Conservation (phyloP, 2,888 invertebrate species). For the Drosophila seclusa region DNA sequence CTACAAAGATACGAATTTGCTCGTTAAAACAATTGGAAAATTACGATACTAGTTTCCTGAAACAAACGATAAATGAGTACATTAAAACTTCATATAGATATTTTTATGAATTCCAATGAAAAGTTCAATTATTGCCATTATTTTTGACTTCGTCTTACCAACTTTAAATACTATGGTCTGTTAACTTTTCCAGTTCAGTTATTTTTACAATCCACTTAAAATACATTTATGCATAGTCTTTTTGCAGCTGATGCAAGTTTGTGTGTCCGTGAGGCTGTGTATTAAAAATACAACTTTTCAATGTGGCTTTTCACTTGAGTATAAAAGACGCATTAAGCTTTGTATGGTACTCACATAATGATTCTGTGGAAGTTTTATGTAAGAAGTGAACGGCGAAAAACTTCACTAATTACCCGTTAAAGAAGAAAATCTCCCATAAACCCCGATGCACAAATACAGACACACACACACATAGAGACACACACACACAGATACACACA, state of each 20-base stretch:
- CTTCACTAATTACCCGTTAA: slow-evolving; percentile 70
- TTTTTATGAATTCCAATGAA: not conserved
- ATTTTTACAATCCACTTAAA: slow-evolving; percentile 1
- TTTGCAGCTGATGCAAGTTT: not conserved
- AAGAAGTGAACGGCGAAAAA: slow-evolving; percentile 49
- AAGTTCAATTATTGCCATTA: not conserved
- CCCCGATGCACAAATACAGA: slow-evolving; percentile 9
- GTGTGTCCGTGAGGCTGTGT: slow-evolving; percentile 3
- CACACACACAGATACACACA: not conserved
- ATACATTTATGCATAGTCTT: not conserved
- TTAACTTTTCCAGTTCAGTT: not conserved
- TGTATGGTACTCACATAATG: slow-evolving; percentile 7
- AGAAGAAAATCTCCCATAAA: slow-evolving; percentile 39
- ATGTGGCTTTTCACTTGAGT: slow-evolving; percentile 7
- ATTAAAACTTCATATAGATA: not conserved
- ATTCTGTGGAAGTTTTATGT: slow-evolving; percentile 5
- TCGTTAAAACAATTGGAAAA: not conserved
- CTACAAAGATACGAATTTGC: not conserved
- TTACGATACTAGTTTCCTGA: not conserved
- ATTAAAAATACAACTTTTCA: not conserved
- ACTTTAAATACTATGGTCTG: not conserved
- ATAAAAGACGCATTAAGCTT: slow-evolving; percentile 16
- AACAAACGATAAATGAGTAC: not conserved
- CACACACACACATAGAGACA: not conserved
- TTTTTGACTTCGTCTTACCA: not conserved